Base-by-base conservation (phyloP, 2,888 invertebrate genomes). In the Mimumesa dahlbomi region DNA sequence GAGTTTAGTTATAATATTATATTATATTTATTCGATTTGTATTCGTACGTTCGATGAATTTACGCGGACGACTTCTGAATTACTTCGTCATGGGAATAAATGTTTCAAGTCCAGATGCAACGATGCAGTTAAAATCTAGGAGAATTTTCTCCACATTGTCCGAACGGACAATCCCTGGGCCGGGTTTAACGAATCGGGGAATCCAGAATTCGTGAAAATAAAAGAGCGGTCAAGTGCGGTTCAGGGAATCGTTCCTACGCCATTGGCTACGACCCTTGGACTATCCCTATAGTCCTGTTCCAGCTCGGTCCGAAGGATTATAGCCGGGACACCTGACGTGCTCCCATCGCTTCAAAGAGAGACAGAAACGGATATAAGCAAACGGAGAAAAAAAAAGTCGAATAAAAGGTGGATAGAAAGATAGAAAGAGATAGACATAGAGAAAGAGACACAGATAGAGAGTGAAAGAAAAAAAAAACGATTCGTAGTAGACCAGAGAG, bases 301-400 rank as follows among this genome's bases (percentile, higher is more conserved):
- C 65, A 67, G 73, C 75, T 75, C 82, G 59, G 77, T 81, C 82
- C 82, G 79, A 69, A 75, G 85, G 86, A 86, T 87, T 86, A 87
- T 85, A 82, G 85, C 78, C 75, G 61, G 73, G 77, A 84, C 86
- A 87, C 83, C 85, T 86, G 86, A 82, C 86, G 81, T 52, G 69
- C 81, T 86, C 86, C 84, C 76, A 75, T 66, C 65, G 74, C 56
- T 43, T 58, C 74, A 67, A 50, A 14, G 6, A 57, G 34, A 2
- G 34, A 31, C 58, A 19, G 54, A 67, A 62, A 49, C 59, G 56
- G 67, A 65, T 57, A 59, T 65, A 70, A 73, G 64, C 75, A 65
- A 75, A 56, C 65, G 54, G 31, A 64, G 56, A 70, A 59, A 69
- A 72, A 59, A 59, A 31, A 40, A n/a, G 29, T 6, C 16, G 16